Evolutionary conservation across 2,888 invertebrate genomes (phyloP), one percentile per base, ranked within the genome.

Genomic region (Aspidiotus rigidus): DNA sequence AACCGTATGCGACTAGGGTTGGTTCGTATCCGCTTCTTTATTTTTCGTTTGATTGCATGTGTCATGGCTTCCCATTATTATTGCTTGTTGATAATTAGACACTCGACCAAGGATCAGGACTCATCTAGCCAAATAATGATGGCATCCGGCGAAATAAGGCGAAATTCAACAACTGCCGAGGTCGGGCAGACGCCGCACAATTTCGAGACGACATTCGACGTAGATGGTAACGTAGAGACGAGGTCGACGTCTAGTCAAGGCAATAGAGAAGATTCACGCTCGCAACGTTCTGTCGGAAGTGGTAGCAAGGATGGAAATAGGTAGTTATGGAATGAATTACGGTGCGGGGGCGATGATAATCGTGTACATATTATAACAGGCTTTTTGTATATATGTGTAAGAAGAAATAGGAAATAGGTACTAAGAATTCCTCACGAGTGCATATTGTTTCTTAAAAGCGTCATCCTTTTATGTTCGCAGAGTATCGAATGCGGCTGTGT

Each of bases 141-240:
- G 49, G 57, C 77, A 7, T 49, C 63, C 60, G 60, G 77, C 73
- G 78, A 78, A 72, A 78, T 77, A 49, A 74, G 77, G 76, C 74
- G 75, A 77, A 73, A 77, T 55, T 69, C 69, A 56, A 61, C 57
- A 53, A 69, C 71, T 1, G 60, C 44, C 6, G 61, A 69, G 40
- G 40, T 39, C 49, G 69, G 41, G n/a, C 77, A 72, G 85, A 44
- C 63, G 55, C 62, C 86, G 75, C 88, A 88, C 77, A 88, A 87
- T 79, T 88, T 86, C 77, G 89, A 87, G 78, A 89, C 91, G 15
- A 91, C 90, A 44, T 93, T 91, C 79, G 94, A 93, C 79, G 83
- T 92, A 75, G 93, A 94, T 77, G 93, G 92, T 72, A 92, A 92
- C 79, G 88, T 93, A 72, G 93, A 94, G 79, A 93, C 94, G 7